Conservation (phyloP, 2,888 invertebrate species). For the Thumatha senex region DNA sequence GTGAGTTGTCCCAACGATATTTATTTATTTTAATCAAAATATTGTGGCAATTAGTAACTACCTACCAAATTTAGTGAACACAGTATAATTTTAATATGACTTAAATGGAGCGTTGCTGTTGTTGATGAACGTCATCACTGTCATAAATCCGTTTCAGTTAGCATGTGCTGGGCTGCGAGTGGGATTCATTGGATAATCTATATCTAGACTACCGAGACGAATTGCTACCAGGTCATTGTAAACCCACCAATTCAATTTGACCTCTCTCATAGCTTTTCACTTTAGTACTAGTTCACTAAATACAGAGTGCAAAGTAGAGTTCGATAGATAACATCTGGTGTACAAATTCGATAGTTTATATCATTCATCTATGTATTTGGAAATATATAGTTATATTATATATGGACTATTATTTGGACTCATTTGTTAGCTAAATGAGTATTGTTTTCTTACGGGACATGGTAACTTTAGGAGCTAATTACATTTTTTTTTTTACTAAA, state of each 20-base stretch:
- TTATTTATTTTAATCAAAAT: too few species aligned
- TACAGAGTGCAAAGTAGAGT: constrained; percentile 22
- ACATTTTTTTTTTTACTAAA: too few species aligned
- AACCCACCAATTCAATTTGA: constrained; percentile 46
- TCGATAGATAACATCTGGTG: constrained; percentile 23
- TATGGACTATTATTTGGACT: too few species aligned
- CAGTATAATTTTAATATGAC: background rate
- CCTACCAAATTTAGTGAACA: too few species aligned
- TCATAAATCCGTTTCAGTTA: constrained; percentile 76
- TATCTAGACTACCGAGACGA: constrained; percentile 61
- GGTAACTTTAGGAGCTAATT: too few species aligned
- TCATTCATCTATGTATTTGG: too few species aligned
- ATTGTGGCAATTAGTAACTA: too few species aligned
- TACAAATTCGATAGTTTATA: too few species aligned
- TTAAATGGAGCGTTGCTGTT: constrained; percentile 36
- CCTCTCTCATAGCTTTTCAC: constrained; percentile 31
- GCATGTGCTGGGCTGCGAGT: constrained; percentile 58
- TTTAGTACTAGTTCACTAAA: constrained; percentile 31
- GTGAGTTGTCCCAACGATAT: too few species aligned
- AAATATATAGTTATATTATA: too few species aligned
- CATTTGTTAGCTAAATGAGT: too few species aligned
- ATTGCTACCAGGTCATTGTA: constrained; percentile 51
- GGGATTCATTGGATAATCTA: constrained; percentile 72
- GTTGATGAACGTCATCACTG: constrained; percentile 59
- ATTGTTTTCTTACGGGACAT: too few species aligned